phyloP scores from a whole-genome alignment of 1,140 invertebrate genomes.

The Drosophila nigromelanica region DNA sequence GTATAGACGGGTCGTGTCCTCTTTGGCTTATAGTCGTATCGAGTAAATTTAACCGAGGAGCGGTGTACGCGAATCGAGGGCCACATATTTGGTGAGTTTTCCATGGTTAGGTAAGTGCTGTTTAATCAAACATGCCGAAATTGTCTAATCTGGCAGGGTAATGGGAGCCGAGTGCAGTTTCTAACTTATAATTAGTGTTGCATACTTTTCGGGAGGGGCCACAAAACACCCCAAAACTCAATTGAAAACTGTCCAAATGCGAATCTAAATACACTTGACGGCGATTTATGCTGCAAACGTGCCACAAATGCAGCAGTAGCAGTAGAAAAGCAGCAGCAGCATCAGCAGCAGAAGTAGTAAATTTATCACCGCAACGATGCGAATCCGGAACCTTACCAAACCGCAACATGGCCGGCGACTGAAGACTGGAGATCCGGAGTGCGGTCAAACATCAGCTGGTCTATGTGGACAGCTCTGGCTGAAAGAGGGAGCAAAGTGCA shows the following conservation, averaged over 20 bases:
- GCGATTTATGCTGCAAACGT: slow-evolving; percentile 68
- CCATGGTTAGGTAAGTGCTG: slow-evolving; percentile 38
- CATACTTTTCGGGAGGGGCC: slow-evolving; percentile 32
- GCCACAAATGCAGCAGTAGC: slow-evolving; percentile 27
- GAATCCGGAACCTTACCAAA: slow-evolving; percentile 9
- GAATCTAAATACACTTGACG: slow-evolving; percentile 70
- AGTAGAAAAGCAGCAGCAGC: slow-evolving; percentile 17
- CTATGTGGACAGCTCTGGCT: slow-evolving; percentile 22
- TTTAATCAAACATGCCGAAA: slow-evolving; percentile 58
- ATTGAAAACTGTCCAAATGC: slow-evolving; percentile 58
- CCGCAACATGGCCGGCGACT: slow-evolving; percentile 17
- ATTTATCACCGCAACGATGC: slow-evolving; percentile 58
- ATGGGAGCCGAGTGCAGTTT: slow-evolving; percentile 12
- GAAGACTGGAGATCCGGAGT: slow-evolving; percentile 10
- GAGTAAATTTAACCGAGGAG: slow-evolving; percentile 40
- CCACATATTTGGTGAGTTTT: not conserved
- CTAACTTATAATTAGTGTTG: slow-evolving; percentile 61
- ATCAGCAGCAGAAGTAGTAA: slow-evolving; percentile 24
- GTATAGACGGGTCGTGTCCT: slow-evolving; percentile 16
- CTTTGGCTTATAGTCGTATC: slow-evolving; percentile 40
- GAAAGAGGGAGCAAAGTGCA: slow-evolving; percentile 31
- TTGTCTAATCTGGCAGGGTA: slow-evolving; percentile 43
- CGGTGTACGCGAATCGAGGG: not conserved
- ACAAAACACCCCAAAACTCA: slow-evolving; percentile 36
- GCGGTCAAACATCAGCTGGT: slow-evolving; percentile 66